Base-by-base conservation (phyloP, 2,113 vertebrate genomes). In the Hiodon alosoides region DNA sequence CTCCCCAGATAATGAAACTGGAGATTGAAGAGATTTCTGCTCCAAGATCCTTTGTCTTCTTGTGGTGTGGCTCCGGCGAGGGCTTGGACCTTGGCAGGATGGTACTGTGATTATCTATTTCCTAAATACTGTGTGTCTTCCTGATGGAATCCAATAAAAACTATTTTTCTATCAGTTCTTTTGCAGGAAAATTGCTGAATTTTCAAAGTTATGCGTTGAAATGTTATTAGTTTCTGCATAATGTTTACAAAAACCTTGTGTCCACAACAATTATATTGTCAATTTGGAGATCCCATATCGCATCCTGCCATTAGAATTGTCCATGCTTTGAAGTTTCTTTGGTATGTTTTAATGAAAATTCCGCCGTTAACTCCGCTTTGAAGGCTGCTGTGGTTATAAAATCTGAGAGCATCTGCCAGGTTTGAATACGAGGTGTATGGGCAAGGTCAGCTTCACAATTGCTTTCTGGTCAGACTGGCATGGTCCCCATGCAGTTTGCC, bases 11-110 rank as follows among this genome's bases (percentile, higher is more conserved):
- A 69, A 99, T 98, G 97, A 98, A 98, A 83, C 79, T 99, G 84
- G 95, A 99, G 86, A 98, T 99, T n/a, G 97, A 98, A 87, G 96
- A 98, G 86, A 96, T 99, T 17, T 96, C 97, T 13, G 94, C 93
- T 4, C 87, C 92, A 2, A 92, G 97, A 57, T 97, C 97, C 7
- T 99, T 99, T 82, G 95, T 98, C 68, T 99, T 99, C 77, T 92
- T 99, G 0, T 99, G 97, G 97, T 98, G 97, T 4, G 97, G 97
- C 60, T 98, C 96, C 13, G 96, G 96, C 16, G 97, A 99, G 82
- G 97, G 96, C 47, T 85, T 99, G 83, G 97, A 99, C 86, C 90
- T 98, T 47, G 96, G 97, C 67, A 92, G 96, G 90, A 95, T 98
- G 95, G 97, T 99, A 91, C 46, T 14, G 10, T 54, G 5, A 48